Base-by-base conservation (phyloP, 1,140 invertebrate genomes). In the Polypedilum vanderplanki region DNA sequence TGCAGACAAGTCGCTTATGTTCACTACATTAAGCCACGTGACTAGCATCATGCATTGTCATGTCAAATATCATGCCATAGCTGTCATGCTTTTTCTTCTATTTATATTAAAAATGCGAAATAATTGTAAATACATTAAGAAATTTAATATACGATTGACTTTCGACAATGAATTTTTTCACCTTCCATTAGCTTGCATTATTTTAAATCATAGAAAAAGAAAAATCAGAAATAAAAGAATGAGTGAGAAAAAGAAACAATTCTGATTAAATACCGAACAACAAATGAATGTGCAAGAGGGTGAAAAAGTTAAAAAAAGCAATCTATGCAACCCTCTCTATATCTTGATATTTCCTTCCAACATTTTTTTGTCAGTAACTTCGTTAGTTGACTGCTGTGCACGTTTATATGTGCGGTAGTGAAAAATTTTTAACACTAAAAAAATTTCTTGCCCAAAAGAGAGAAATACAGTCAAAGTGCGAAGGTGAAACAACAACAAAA, bases 121-220 rank as follows among this genome's bases (percentile, higher is more conserved):
- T 57, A n/a, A 70, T 22, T 70, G 65, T 70, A 70, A 70, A 70
- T 70, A 70, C 65, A 70, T 70, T 70, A 70, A 70, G 65, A 70
- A 70, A 70, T 70, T 70, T 70, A 70, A 70, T 70, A 70, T 70
- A 22, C 65, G 18, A 70, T 70, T 70, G 65, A 70, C 65, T 70
- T 70, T 18, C 8, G 18, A 70, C 65, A 70, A 70, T 70, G 65
- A 70, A 7, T 70, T 70, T 67, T 67, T 18, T 70, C 20, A 20
- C 65, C 65, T 70, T 70, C 65, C 65, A 18, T 22, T 70, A 18
- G 17, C 65, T 57, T 57, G 46, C 46, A 57, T 12, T 57, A 57
- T 57, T 57, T 57, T 57, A 57, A 57, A 57, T 12, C 9, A n/a
- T 57, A 3, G 24, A 33, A 33, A 1, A 33, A 33, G n/a, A n/a